phyloP scores from a whole-genome alignment of 2,113 vertebrate species.

The Crotophaga sulcirostris region DNA sequence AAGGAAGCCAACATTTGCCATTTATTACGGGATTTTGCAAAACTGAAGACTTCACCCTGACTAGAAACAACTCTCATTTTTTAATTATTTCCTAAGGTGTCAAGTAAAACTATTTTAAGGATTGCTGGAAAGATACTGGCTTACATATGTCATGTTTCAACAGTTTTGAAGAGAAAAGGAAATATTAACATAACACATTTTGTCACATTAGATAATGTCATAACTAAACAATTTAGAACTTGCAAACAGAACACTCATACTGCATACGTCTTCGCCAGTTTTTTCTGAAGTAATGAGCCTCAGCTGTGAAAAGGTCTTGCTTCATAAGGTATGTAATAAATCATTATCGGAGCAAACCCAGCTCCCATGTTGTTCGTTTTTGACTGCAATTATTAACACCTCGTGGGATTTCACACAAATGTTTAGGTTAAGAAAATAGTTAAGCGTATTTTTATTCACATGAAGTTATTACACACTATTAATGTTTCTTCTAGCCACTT shows the following conservation, averaged over 20 bases:
- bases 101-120: conserved; percentile 45
- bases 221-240: conserved; percentile 73
- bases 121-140: conserved; percentile 41
- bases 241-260: conserved; percentile 68
- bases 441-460: conserved; percentile 42
- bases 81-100: conserved; percentile 59
- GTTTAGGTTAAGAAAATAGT: conserved; percentile 55
- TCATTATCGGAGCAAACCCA: conserved; percentile 63
- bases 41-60: conserved; percentile 14
- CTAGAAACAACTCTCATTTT: conserved; percentile 25
- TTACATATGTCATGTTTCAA: conserved; percentile 57
- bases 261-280: conserved; percentile 52
- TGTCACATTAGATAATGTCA: conserved; percentile 75
- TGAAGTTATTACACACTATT: conserved; percentile 20
- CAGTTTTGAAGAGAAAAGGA: conserved; percentile 67
- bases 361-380: conserved; percentile 64
- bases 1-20: conserved; percentile 24
- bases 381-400: conserved; percentile 71
- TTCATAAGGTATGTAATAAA: conserved; percentile 70
- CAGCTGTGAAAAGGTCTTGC: conserved; percentile 69
- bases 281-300: conserved; percentile 63
- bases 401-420: conserved; percentile 61
- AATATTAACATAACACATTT: conserved; percentile 70
- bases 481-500: conserved; percentile 32
- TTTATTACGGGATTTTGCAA: conserved; percentile 43